Base-by-base conservation (phyloP, 2,113 vertebrate genomes). In the Coreoperca whiteheadi region DNA sequence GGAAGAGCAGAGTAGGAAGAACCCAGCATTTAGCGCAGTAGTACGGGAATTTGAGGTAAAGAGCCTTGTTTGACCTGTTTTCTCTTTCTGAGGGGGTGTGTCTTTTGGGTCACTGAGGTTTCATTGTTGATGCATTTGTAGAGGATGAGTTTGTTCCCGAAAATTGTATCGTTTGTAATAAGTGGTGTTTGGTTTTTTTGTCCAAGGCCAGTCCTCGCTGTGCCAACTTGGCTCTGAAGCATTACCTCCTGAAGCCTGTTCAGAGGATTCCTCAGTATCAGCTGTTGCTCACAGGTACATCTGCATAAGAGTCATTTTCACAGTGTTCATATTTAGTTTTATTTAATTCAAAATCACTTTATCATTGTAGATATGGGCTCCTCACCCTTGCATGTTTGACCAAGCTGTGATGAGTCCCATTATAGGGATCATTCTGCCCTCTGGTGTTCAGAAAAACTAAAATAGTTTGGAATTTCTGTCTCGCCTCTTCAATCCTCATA, bases 191-290 rank as follows among this genome's bases (percentile, higher is more conserved):
- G 12, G n/a, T 34, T 32, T 41, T 12, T 77, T 21, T 77, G 32
- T 95, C 92, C 78, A 89, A 99, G 98, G 96, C 96, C 92, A 96
- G 96, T 87, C 96, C 98, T 1, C 96, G 97, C 68, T 99, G 98
- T 89, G 98, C 98, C 46, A 97, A 93, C 79, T 92, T 99, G 87
- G 98, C 98, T 82, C 93, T 99, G 87, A 99, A 96, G 90, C 97
- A 99, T 92, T 99, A 99, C 93, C 95, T 99, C 34, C 96, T 99
- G 64, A 99, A 99, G 89, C 98, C 98, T 0, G 96, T 99, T 75
- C 98, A 99, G 93, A 98, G 98, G 93, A 99, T 99, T 89, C 98
- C 98, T 25, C 98, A 99, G 4, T 99, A 99, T 93, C 96, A 96
- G 87, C 95, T 99, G 79, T 94, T 99, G 71, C 93, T 99, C 75